phyloP scores from a whole-genome alignment of 2,888 invertebrate species.

The Nasonovia ribisnigri region DNA sequence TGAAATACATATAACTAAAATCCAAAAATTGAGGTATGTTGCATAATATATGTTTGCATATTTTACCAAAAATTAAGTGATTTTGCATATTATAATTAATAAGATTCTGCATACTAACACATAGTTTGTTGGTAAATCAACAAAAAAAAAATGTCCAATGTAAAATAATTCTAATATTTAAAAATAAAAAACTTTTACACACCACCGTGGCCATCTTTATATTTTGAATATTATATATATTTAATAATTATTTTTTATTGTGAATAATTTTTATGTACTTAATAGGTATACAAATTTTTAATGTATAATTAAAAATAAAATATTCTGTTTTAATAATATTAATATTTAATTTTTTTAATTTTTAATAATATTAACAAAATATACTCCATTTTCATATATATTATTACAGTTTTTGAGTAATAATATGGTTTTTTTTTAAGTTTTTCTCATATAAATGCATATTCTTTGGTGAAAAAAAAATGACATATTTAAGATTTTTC shows the following conservation, averaged over 20 bases:
- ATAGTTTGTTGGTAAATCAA: neutral
- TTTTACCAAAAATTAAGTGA: neutral
- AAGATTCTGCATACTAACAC: neutral
- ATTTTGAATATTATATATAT: neutral
- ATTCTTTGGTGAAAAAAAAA: neutral
- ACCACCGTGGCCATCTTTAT: neutral
- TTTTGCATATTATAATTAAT: neutral
- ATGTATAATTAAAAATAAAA: neutral
- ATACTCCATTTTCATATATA: neutral
- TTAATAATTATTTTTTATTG: too few species aligned
- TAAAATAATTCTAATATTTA: neutral
- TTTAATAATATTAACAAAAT: neutral
- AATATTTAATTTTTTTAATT: too few species aligned
- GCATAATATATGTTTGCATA: neutral
- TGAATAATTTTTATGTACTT: neutral
- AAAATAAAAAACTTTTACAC: neutral
- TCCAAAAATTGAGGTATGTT: neutral
- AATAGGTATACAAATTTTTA: neutral
- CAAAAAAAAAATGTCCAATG: neutral
- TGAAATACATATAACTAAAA: neutral
- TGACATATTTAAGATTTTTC: neutral
- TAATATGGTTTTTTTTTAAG: neutral
- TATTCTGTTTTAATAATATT: neutral
- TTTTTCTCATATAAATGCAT: neutral
- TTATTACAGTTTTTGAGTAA: neutral